Percentiles rank a stretch among this genome's conserved stretches.
phyloP scores from a whole-genome alignment of 2,888 invertebrate species.

The Acronicta psi region DNA sequence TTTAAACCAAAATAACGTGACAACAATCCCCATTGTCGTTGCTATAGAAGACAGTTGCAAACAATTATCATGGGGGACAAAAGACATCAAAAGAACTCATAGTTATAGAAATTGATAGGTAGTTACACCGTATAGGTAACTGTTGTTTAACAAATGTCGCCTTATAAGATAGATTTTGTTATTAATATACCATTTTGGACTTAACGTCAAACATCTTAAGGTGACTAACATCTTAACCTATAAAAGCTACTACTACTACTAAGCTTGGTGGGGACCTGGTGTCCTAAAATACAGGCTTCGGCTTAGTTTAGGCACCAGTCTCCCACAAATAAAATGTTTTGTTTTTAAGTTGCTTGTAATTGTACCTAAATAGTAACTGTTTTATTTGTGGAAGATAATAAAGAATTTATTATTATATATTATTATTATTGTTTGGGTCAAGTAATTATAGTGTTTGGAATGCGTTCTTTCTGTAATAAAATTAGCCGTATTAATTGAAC shows the following conservation, averaged over 20 bases:
- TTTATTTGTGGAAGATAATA: too few species aligned
- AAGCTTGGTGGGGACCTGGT: too few species aligned
- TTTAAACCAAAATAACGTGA: conserved; percentile 28
- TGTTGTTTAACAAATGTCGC: conserved; percentile 32
- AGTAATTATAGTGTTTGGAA: conserved; percentile 8
- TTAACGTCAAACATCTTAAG: too few species aligned
- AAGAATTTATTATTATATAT: too few species aligned
- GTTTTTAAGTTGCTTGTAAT: too few species aligned
- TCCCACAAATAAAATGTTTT: too few species aligned
- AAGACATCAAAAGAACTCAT: conserved; percentile 18
- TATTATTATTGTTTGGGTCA: conserved; percentile 6
- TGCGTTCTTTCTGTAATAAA: background rate
- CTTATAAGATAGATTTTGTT: conserved; percentile 7
- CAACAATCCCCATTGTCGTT: conserved; percentile 27
- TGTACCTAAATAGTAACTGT: too few species aligned
- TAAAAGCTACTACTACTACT: too few species aligned
- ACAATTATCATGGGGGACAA: conserved; percentile 58
- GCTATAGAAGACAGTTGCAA: conserved; percentile 58
- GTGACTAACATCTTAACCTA: too few species aligned
- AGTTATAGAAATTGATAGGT: conserved; percentile 55
- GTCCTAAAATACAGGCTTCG: too few species aligned
- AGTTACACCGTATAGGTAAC: conserved; percentile 16
- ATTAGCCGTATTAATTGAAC: too few species aligned
- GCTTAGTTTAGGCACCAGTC: too few species aligned
- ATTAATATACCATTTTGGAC: background rate